These are phyloP conservation scores for Orchestia grillus DNA, from an alignment of 1,140 invertebrate species.

Conservation along the genomic window DNA sequence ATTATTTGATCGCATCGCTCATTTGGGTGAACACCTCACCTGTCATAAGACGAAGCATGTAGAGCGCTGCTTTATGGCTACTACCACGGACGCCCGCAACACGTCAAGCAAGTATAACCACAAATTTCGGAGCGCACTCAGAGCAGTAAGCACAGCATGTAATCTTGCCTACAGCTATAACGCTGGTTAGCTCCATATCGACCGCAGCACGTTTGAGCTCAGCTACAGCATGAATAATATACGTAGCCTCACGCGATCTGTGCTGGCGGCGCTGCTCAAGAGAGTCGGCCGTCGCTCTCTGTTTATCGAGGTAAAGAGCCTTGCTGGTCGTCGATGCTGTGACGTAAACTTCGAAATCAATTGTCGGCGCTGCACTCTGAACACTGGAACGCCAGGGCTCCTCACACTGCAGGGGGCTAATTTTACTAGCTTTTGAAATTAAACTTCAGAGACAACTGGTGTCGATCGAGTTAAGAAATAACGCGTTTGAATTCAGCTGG, in stretches of 20 bases:
- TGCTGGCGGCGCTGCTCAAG: neutral
- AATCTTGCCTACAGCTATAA: neutral
- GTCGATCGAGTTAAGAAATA: too few relatives aligned
- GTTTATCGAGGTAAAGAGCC: neutral
- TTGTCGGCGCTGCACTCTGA: neutral
- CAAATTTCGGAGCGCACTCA: neutral
- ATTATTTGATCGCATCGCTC: neutral
- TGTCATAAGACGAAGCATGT: neutral
- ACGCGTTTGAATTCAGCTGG: too few relatives aligned
- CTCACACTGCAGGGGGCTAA: neutral
- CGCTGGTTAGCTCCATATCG: neutral
- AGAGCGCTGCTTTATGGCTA: neutral
- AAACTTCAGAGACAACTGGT: too few relatives aligned
- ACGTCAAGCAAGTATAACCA: neutral
- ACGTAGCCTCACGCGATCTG: neutral
- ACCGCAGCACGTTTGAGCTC: neutral
- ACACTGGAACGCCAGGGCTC: neutral
- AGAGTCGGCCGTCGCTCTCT: neutral
- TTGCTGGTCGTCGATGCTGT: neutral
- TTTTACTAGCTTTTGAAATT: neutral
- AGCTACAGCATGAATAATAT: neutral
- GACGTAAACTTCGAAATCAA: neutral
- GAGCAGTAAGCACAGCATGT: neutral
- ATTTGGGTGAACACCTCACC: neutral
- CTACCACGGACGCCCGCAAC: neutral